phyloP scores from a whole-genome alignment of 2,797 vertebrate genomes.

The Fistularia tabacaria region DNA sequence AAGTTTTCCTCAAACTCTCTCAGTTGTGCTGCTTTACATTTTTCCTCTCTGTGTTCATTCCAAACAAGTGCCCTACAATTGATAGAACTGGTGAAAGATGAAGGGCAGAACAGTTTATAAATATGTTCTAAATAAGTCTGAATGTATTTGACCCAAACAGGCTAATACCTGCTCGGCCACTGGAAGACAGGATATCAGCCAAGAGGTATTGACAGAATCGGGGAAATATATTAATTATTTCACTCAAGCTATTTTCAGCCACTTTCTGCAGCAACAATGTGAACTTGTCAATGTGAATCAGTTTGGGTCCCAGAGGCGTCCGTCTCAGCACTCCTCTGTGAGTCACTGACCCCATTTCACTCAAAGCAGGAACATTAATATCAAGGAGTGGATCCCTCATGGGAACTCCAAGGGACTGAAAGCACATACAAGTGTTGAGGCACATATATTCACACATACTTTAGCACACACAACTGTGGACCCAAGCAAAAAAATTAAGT shows the following conservation, averaged over 20 bases:
- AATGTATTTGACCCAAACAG: no score
- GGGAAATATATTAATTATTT: constrained; percentile 45
- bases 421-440: constrained; percentile 28
- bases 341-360: constrained; percentile 72
- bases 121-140: no score
- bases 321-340: constrained; percentile 59
- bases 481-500: not conserved
- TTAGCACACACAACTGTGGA: not conserved
- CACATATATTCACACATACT: constrained; percentile 5
- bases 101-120: no score
- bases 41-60: no score
- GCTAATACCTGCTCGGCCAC: not conserved
- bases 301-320: constrained; percentile 59
- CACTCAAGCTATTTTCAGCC: constrained; percentile 2
- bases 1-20: no score
- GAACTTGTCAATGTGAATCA: constrained; percentile 65
- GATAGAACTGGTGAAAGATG: no score
- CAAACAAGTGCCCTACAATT: no score
- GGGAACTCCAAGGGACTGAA: constrained; percentile 39
- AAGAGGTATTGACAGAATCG: constrained; percentile 30
- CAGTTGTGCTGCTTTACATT: no score
- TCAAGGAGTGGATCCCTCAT: constrained; percentile 51
- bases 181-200: constrained; percentile 19
- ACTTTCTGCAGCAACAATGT: constrained; percentile 50
- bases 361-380: constrained; percentile 63